Evolutionary conservation across 2,888 invertebrate species (phyloP), one percentile per base, ranked within the genome.

Genomic region (Acronicta aceris): DNA sequence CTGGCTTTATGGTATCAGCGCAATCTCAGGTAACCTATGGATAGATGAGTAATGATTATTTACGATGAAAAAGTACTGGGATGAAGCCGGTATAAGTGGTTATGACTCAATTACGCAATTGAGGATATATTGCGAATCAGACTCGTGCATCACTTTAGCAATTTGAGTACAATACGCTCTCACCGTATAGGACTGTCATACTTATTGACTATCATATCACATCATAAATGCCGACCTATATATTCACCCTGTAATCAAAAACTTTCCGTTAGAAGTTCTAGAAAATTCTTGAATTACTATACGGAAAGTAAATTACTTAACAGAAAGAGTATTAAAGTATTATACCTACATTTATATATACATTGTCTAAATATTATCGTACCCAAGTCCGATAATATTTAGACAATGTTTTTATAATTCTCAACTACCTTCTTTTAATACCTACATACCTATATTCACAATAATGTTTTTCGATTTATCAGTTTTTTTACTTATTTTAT

Each of bases 61-160:
- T 38, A 38, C 38, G 38, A 38, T 38, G 33, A 30, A 48, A 27
- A 40, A 48, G 43, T 21, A 1, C 13, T 9, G 38, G 45, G 27
- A 36, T 38, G 30, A 38, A 41, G 17, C 12, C 16, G 2, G 12
- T 45, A 45, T 43, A 49, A 33, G 42, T 25, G 49, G 76, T 80
- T 72, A 73, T 68, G 67, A 62, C 54, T 72, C 60, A 38, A 76
- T 80, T 81, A 79, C 59, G 66, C 80, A 83, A 83, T 84, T 83
- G 78, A 55, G 33, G 54, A 61, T 62, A 57, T 59, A 51, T 62
- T 66, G 62, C 61, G 59, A 61, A 52, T 51, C 41, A n/a, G 51
- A 57, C 58, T 66, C 67, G 65, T 71, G 61, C 68, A 72, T 59
- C 85, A 82, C 85, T 85, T 84, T 80, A 78, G n/a, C 78, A 81